Evolutionary conservation across 2,113 vertebrate species (phyloP).

Genomic region (Eulemur rufifrons): DNA sequence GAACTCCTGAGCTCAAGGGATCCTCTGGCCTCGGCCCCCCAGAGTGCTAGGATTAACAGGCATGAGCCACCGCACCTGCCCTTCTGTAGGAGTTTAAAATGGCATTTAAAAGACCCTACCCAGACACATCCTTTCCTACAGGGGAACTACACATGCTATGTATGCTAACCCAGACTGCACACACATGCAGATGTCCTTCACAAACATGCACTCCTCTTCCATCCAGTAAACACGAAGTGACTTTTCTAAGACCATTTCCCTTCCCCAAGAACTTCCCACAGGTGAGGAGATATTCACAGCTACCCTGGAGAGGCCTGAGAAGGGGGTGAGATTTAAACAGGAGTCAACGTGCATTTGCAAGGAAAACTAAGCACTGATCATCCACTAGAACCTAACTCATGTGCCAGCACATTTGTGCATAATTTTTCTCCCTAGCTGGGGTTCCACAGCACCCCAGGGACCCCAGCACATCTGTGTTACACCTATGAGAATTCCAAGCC

Average conservation of each 20-base stretch:
- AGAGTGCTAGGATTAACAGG: no score
- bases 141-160: rapidly evolving
- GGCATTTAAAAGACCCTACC: not conserved
- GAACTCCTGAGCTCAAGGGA: no score
- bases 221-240: not conserved
- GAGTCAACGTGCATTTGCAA: not conserved
- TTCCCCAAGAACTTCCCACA: not conserved
- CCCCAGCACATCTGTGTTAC: rapidly evolving
- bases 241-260: not conserved
- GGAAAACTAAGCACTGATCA: no score
- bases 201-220: rapidly evolving
- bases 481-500: not conserved
- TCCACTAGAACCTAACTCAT: rapidly evolving
- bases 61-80: no score
- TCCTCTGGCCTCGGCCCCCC: no score
- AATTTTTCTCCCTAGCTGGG: not conserved
- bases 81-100: conserved; percentile 80
- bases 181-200: rapidly evolving
- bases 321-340: not conserved
- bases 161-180: rapidly evolving
- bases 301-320: not conserved
- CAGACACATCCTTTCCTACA: not conserved
- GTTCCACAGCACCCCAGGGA: not conserved
- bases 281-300: rapidly evolving
- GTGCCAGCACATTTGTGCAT: no score